Evolutionary conservation across 2,888 invertebrate species (phyloP).

Genomic region (Patella pellucida): DNA sequence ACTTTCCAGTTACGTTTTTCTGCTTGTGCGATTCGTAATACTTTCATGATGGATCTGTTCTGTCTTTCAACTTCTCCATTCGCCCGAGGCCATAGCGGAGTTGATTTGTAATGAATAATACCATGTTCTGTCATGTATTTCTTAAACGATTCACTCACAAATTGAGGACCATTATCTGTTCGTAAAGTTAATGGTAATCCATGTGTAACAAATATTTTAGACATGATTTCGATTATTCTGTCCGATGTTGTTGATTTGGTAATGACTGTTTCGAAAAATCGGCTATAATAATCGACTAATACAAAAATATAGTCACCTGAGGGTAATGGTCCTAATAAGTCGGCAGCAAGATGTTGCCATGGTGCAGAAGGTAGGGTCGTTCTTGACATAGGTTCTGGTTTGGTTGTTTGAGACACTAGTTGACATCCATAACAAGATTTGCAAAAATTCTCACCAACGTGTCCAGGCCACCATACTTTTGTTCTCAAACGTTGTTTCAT

Average conservation of each 20-base stretch:
- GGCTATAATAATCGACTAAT: too few relatives aligned
- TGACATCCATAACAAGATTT: not conserved
- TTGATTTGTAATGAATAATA: too few relatives aligned
- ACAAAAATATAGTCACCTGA: not conserved
- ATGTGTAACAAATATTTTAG: not conserved
- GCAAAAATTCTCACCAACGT: not conserved
- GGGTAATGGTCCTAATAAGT: not conserved
- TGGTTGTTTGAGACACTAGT: not conserved
- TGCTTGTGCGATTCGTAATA: too few relatives aligned
- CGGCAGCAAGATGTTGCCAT: not conserved
- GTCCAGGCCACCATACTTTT: not conserved
- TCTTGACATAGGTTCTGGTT: not conserved
- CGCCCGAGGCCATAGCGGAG: too few relatives aligned
- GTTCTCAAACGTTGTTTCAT: not conserved
- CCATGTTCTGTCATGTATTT: too few relatives aligned
- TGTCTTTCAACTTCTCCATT: too few relatives aligned
- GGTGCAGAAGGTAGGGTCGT: not conserved
- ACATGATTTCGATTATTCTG: not conserved
- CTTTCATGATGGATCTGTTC: too few relatives aligned
- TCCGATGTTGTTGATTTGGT: not conserved
- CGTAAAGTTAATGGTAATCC: not conserved
- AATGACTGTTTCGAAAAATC: not conserved
- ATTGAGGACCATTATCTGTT: not conserved
- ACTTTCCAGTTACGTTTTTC: too few relatives aligned
- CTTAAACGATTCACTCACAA: not conserved